Conservation (phyloP, 1,140 invertebrate species). For the Ericerus pela region DNA sequence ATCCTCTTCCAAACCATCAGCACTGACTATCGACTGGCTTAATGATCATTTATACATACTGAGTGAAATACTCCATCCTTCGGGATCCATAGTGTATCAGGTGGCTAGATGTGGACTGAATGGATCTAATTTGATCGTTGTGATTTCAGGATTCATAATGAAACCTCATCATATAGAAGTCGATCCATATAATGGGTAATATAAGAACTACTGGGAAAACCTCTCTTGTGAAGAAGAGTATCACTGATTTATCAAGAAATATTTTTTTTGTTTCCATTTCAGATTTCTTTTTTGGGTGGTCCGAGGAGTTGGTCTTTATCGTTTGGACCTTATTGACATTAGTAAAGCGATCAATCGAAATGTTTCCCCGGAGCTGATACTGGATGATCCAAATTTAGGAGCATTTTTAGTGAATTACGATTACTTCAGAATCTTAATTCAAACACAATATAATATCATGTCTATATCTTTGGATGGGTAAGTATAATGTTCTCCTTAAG, state of each 20-base stretch:
- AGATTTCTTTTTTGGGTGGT: slow-evolving; percentile 70
- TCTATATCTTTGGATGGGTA: slow-evolving; percentile 67
- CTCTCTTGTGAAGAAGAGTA: too few relatives aligned
- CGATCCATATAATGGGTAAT: slow-evolving; percentile 79
- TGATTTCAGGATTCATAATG: slow-evolving; percentile 45
- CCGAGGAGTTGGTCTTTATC: slow-evolving; percentile 49
- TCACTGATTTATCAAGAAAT: too few relatives aligned
- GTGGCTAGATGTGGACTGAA: slow-evolving; percentile 58
- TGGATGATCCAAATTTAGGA: slow-evolving; percentile 42
- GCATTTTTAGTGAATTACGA: slow-evolving; percentile 65
- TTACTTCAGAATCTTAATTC: slow-evolving; percentile 63
- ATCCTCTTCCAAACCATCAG: slow-evolving; percentile 42
- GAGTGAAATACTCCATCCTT: slow-evolving; percentile 40
- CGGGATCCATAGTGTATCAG: slow-evolving; percentile 41
- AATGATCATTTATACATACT: slow-evolving; percentile 66
- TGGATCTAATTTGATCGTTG: slow-evolving; percentile 46
- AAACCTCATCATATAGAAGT: slow-evolving; percentile 64
- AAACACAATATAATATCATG: slow-evolving; percentile 57
- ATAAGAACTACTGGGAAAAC: too few relatives aligned
- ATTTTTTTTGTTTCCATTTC: slow-evolving; percentile 23
- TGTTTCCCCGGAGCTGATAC: slow-evolving; percentile 38
- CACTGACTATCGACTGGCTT: slow-evolving; percentile 74
- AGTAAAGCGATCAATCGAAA: slow-evolving; percentile 47
- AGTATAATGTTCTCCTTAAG: slow-evolving; percentile 24
- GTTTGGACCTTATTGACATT: slow-evolving; percentile 58